Percentiles rank a stretch among this genome's conserved stretches.
Conservation (phyloP, 2,113 vertebrate genomes). For the Thamnaconus septentrionalis region DNA sequence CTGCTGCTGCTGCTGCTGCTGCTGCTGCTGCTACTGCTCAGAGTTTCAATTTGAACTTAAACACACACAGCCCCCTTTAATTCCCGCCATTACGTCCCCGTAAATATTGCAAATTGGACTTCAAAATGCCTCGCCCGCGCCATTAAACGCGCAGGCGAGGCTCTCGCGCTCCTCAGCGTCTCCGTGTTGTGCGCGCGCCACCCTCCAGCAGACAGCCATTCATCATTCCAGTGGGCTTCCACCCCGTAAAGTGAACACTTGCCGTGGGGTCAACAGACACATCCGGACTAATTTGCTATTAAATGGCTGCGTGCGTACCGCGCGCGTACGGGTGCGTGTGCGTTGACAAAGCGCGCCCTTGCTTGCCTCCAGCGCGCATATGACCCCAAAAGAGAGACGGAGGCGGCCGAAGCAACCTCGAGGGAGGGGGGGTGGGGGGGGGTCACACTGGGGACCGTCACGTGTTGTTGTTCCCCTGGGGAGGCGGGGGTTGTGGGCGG, state of each 20-base stretch:
- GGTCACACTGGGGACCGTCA: slow-evolving; percentile 36
- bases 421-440: background rate
- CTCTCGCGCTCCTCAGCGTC: too few species aligned
- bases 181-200: too few species aligned
- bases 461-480: slow-evolving; percentile 51
- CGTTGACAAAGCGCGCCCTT: too few species aligned
- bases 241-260: slow-evolving; percentile 6
- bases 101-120: too few species aligned
- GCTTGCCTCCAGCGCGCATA: slow-evolving; percentile 12
- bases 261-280: slow-evolving; percentile 19
- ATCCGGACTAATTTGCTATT: slow-evolving; percentile 49
- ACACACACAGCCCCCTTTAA: too few species aligned
- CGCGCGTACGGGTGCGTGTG: too few species aligned
- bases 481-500: background rate
- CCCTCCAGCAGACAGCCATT: background rate
- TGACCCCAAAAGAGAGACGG: slow-evolving; percentile 33
- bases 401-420: slow-evolving; percentile 47
- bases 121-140: too few species aligned
- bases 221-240: slow-evolving; percentile 32
- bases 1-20: too few species aligned
- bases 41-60: too few species aligned
- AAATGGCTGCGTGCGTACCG: slow-evolving; percentile 32
- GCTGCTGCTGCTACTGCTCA: too few species aligned
- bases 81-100: too few species aligned
- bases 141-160: too few species aligned